These are phyloP conservation scores for Drymonia ruficornis DNA, from an alignment of 2,888 invertebrate genomes.

Conservation along the genomic window DNA sequence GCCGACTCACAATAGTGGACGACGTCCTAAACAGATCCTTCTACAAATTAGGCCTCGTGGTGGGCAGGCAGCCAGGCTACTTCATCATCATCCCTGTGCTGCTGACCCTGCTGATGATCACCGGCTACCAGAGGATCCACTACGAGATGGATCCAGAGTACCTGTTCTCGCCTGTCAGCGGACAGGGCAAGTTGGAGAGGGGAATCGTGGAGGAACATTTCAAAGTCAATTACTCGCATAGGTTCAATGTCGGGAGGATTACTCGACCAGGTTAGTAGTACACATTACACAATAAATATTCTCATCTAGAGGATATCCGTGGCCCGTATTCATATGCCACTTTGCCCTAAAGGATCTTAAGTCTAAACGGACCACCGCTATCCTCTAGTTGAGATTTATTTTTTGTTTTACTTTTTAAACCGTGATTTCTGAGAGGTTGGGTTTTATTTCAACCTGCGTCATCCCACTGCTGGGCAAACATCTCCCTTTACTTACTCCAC, in stretches of 20 bases:
- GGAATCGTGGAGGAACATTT: slow-evolving; percentile 92
- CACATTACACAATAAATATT: too few species aligned
- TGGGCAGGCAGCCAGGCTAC: slow-evolving; percentile 94
- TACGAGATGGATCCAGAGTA: slow-evolving; percentile 98
- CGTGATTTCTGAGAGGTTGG: too few species aligned
- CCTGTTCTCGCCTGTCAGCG: slow-evolving; percentile 94
- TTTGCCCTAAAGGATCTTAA: too few species aligned
- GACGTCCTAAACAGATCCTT: slow-evolving; percentile 91
- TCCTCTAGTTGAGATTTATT: too few species aligned
- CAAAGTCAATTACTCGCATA: slow-evolving; percentile 94
- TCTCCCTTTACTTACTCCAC: too few species aligned
- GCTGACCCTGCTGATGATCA: slow-evolving; percentile 91
- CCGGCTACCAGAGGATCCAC: slow-evolving; percentile 93
- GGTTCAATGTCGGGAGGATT: slow-evolving; percentile 94
- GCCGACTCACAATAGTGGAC: slow-evolving; percentile 91
- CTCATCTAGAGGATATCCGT: too few species aligned
- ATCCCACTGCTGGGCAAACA: too few species aligned
- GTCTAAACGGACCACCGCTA: too few species aligned
- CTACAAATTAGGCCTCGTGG: slow-evolving; percentile 91
- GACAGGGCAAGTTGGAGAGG: slow-evolving; percentile 93
- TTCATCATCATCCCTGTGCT: slow-evolving; percentile 95
- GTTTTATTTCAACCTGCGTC: too few species aligned
- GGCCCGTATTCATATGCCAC: too few species aligned
- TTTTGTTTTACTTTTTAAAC: too few species aligned
- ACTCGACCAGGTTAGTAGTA: slow-evolving; percentile 90